These are phyloP conservation scores for Drosophila eohydei DNA, from an alignment of 2,888 invertebrate species.

Conservation along the genomic window DNA sequence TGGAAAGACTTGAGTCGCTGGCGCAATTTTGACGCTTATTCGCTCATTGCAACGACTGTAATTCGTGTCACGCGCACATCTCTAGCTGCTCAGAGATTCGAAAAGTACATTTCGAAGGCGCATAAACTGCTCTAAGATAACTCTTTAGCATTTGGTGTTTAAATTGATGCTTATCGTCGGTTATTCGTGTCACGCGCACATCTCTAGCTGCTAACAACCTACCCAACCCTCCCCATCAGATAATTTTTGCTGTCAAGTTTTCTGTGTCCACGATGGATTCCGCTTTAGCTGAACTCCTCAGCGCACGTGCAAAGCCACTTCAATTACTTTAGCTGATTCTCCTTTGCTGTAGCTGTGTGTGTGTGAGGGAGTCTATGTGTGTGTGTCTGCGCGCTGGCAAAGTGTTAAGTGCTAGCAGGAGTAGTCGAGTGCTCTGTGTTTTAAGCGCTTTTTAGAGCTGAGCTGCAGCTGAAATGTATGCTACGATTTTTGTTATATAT, in stretches of 20 bases:
- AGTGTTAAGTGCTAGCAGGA: conserved; percentile 66
- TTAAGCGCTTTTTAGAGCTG: conserved; percentile 49
- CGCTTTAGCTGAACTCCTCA: conserved; percentile 11
- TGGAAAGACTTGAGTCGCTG: not conserved
- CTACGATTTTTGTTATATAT: conserved; percentile 68
- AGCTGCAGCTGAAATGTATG: conserved; percentile 43
- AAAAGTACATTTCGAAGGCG: not conserved
- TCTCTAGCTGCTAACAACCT: conserved; percentile 1
- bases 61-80: conserved; percentile 5
- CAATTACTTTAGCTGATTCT: conserved; percentile 49
- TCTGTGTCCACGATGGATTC: conserved; percentile 22
- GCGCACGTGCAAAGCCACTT: conserved; percentile 63
- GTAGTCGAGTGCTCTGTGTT: conserved; percentile 51
- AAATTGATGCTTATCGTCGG: not conserved
- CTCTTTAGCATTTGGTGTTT: conserved; percentile 1
- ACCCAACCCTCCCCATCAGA: not conserved
- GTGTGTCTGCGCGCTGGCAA: conserved; percentile 22
- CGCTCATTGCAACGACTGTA: too few relatives aligned
- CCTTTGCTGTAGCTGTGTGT: conserved; percentile 4
- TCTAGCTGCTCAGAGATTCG: not conserved
- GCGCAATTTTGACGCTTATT: not conserved
- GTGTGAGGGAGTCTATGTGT: conserved; percentile 9
- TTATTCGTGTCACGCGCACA: conserved; percentile 12
- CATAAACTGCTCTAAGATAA: not conserved
- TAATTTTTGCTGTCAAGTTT: conserved; percentile 23